Conservation (phyloP, 2,888 invertebrate genomes). For the Nineta flava region DNA sequence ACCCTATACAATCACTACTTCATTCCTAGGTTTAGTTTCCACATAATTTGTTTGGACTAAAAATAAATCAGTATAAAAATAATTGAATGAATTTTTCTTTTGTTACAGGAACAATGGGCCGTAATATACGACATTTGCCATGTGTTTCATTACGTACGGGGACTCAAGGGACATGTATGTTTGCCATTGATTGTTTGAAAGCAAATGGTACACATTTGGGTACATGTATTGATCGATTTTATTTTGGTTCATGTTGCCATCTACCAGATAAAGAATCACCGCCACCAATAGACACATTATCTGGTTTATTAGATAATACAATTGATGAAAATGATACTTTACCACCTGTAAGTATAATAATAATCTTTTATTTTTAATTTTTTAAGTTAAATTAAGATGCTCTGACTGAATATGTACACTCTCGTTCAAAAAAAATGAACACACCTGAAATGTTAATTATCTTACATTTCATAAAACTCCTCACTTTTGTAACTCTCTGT, state of each 20-base stretch:
- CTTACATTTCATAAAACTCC: no score
- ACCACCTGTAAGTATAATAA: background rate
- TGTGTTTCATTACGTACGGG: constrained; percentile 69
- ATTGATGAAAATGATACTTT: constrained; percentile 33
- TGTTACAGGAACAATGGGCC: constrained; percentile 58
- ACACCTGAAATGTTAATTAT: no score
- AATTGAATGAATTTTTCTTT: constrained; percentile 15
- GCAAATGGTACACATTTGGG: constrained; percentile 82
- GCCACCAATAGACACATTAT: constrained; percentile 17
- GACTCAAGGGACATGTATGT: constrained; percentile 80
- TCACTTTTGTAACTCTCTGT: no score
- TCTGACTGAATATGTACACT: no score
- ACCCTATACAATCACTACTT: no score
- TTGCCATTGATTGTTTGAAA: constrained; percentile 82
- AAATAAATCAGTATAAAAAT: no score
- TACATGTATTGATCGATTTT: constrained; percentile 84
- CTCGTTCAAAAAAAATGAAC: no score
- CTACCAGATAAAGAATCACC: constrained; percentile 38
- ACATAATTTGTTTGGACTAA: no score
- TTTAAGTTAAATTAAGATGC: no score
- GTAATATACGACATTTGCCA: constrained; percentile 78
- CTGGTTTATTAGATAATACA: constrained; percentile 40
- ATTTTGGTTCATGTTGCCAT: constrained; percentile 85
- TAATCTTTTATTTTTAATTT: background rate
- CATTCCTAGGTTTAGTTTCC: no score